These are phyloP conservation scores for Saturnia pavonia DNA, from an alignment of 2,888 invertebrate species.

Conservation along the genomic window DNA sequence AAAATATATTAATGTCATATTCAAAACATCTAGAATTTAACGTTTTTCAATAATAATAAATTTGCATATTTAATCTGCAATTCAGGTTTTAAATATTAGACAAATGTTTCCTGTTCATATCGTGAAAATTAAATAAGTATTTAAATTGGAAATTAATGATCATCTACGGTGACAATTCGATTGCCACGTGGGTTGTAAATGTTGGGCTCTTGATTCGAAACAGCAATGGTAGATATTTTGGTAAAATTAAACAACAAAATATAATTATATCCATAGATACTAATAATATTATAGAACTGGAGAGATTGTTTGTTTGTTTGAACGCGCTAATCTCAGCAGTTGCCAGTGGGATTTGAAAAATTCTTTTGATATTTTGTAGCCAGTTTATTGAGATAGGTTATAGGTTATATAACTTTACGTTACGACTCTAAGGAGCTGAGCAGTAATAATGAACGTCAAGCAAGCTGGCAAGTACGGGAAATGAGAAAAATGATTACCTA, in stretches of 20 bases:
- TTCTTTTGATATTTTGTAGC: too few species aligned
- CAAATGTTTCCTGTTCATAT: constrained; percentile 41
- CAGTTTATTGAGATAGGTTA: too few species aligned
- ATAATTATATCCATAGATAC: not conserved
- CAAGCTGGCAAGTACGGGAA: too few species aligned
- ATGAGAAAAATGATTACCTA: too few species aligned
- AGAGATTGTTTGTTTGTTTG: too few species aligned
- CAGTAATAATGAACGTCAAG: too few species aligned
- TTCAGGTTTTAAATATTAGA: constrained; percentile 24
- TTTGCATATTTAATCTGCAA: constrained; percentile 25
- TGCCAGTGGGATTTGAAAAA: too few species aligned
- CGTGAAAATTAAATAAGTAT: constrained; percentile 66
- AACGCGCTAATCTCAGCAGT: too few species aligned
- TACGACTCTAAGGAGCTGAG: too few species aligned
- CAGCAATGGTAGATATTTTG: constrained; percentile 49
- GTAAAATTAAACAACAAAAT: constrained; percentile 45
- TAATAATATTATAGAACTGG: too few species aligned
- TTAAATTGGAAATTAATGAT: constrained; percentile 44
- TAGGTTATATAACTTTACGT: too few species aligned
- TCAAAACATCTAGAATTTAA: not conserved
- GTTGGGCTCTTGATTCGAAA: constrained; percentile 44
- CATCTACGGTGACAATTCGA: constrained; percentile 39
- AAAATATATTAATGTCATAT: constrained; percentile 38
- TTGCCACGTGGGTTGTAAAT: constrained; percentile 33
- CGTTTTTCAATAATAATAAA: constrained; percentile 21